These are phyloP conservation scores for Atractosteus spatula DNA, from an alignment of 2,113 vertebrate species.

Conservation along the genomic window DNA sequence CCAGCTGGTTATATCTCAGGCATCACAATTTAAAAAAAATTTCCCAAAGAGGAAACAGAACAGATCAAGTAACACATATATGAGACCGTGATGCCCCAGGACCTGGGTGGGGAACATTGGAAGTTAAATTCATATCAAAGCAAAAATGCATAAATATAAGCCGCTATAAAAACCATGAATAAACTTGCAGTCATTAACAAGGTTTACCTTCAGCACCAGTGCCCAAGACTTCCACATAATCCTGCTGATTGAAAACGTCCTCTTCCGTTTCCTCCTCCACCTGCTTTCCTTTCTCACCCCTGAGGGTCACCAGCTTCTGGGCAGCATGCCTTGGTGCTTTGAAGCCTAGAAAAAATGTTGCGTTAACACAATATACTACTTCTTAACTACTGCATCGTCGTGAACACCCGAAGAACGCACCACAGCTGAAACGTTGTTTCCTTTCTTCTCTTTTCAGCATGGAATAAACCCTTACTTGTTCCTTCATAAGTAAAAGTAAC, in stretches of 20 bases:
- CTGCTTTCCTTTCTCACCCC: conserved; percentile 45
- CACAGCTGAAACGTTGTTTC: too few species aligned
- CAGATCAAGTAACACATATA: background rate
- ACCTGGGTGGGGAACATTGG: background rate
- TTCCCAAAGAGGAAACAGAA: background rate
- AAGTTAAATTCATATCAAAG: background rate
- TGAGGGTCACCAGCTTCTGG: conserved; percentile 65
- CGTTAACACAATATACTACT: too few species aligned
- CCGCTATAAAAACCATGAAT: too few species aligned
- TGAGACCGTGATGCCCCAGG: too few species aligned
- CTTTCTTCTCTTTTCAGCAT: too few species aligned
- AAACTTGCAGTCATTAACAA: background rate
- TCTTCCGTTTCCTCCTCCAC: conserved; percentile 50
- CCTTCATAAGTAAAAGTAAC: too few species aligned
- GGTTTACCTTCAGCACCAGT: conserved; percentile 68
- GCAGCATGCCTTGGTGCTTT: conserved; percentile 52
- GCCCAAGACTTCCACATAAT: conserved; percentile 78
- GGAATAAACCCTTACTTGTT: too few species aligned
- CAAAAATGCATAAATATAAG: background rate
- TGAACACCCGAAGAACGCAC: too few species aligned
- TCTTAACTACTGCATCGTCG: too few species aligned
- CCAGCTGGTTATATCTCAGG: too few species aligned
- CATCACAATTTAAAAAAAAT: background rate
- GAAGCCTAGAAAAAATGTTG: conserved; percentile 42
- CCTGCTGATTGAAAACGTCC: conserved; percentile 70